phyloP scores from a whole-genome alignment of 1,140 invertebrate genomes.

The Zaprionus taronus region DNA sequence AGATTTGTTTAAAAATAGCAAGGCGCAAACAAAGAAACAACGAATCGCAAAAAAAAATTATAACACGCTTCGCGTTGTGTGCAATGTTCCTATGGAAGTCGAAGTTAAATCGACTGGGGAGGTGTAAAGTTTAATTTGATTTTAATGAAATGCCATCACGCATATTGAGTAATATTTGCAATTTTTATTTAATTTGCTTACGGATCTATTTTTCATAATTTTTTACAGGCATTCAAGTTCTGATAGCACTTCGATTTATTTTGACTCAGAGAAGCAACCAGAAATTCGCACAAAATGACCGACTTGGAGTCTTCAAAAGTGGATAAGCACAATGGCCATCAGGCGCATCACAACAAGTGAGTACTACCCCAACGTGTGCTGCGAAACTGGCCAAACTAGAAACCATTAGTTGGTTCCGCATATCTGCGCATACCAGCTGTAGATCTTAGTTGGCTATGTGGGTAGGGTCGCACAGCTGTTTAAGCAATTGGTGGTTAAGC shows the following conservation, averaged over 20 bases:
- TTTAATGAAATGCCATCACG: constrained; percentile 72
- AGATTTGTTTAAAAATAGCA: constrained; percentile 54
- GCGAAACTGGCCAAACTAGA: constrained; percentile 17
- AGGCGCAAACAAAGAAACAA: constrained; percentile 56
- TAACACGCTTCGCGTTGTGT: constrained; percentile 56
- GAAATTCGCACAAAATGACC: constrained; percentile 55
- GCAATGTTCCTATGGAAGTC: constrained; percentile 38
- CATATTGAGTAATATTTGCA: constrained; percentile 41
- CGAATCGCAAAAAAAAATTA: constrained; percentile 58
- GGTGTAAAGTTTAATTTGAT: constrained; percentile 51
- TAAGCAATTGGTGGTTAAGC: constrained; percentile 1
- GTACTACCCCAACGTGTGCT: neutral
- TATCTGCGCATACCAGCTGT: constrained; percentile 1
- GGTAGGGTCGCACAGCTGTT: neutral
- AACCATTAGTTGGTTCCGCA: constrained; percentile 13
- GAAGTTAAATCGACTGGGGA: neutral
- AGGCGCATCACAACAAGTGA: constrained; percentile 72
- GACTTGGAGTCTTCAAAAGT: constrained; percentile 64
- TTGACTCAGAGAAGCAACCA: constrained; percentile 21
- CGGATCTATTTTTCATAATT: constrained; percentile 10
- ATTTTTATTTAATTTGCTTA: constrained; percentile 42
- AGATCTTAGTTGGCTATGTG: neutral
- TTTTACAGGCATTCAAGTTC: constrained; percentile 42
- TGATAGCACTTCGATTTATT: constrained; percentile 17
- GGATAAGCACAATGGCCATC: constrained; percentile 72